Evolutionary conservation across 2,113 vertebrate species (phyloP).

Genomic region (Sander vitreus): DNA sequence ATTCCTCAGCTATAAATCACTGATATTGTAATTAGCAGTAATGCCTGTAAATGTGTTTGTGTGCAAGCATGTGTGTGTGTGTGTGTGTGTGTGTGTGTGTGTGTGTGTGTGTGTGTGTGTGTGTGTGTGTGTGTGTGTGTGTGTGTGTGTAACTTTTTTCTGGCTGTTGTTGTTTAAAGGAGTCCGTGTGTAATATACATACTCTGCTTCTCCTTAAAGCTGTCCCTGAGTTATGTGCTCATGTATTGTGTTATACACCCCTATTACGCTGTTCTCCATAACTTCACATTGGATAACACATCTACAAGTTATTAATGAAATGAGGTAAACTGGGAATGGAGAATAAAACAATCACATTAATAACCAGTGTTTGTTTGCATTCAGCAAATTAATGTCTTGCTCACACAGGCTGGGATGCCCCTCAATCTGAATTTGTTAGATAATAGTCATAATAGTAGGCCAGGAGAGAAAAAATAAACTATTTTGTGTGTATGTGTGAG

Average conservation of each 20-base stretch:
- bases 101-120: constrained; percentile 25
- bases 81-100: not conserved
- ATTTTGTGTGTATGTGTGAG: not conserved
- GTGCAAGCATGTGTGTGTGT: constrained; percentile 2
- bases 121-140: not conserved
- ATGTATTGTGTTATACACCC: constrained; percentile 65
- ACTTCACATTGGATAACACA: constrained; percentile 61
- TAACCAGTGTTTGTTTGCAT: constrained; percentile 72
- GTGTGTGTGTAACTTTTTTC: not conserved
- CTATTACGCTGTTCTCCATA: constrained; percentile 60
- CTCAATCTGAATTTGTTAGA: constrained; percentile 56
- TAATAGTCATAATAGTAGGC: constrained; percentile 48
- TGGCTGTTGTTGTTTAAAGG: constrained; percentile 14
- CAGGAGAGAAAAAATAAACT: constrained; percentile 20
- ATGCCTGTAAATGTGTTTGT: constrained; percentile 7
- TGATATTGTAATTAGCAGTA: constrained; percentile 33
- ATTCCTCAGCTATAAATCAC: constrained; percentile 34
- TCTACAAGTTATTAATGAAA: constrained; percentile 71
- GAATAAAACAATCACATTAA: constrained; percentile 71
- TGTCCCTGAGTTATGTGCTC: constrained; percentile 68
- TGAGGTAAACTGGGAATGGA: constrained; percentile 36
- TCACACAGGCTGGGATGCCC: constrained; percentile 33
- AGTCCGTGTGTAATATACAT: constrained; percentile 23
- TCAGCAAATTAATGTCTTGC: constrained; percentile 63
- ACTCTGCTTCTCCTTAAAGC: constrained; percentile 41